Evolutionary conservation across 2,888 invertebrate genomes (phyloP), one percentile per base, ranked within the genome.

Genomic region (Cylindroiulus punctatus): DNA sequence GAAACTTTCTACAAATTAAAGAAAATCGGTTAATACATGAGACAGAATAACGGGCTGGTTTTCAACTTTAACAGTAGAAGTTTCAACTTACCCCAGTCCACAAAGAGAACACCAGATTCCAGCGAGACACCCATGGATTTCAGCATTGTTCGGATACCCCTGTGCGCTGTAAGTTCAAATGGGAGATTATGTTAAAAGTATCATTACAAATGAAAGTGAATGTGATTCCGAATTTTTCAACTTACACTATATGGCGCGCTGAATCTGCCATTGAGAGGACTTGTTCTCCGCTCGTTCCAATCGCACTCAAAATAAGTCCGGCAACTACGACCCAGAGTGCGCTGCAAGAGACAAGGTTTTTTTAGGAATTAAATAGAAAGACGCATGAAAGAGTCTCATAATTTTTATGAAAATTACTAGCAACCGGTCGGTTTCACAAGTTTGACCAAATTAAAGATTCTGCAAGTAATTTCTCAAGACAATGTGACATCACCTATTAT

Each of bases 71-170:
- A n/a, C 12, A 14, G 17, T 30, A 2, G 14, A 76, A 76, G 76
- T 76, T 30, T 76, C 76, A 17, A 65, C 85, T 44, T 85, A 87
- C 87, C 89, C 89, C 10, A 87, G 88, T n/a, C 89, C 89, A 86
- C 89, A 88, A 32, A 89, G 87, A 3, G 89, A 89, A 17, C 88
- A 88, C 89, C 89, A 89, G 57, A 89, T 81, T 14, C 89, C 89
- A 26, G 89, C 89, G 8, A 89, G 88, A 32, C 88, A 88, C 19
- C 89, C 89, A 86, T 89, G 89, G 32, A 89, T 88, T 14, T 87
- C 87, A 10, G 89, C 88, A 86, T 88, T 87, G 86, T 89, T 88
- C 2, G 89, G 89, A 82, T 89, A 88, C 5, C 88, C 88, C 30
- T 87, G 86, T 81, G 84, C 85, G 14, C 88, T 76, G 30, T 2